phyloP scores from a whole-genome alignment of 2,113 vertebrate genomes.

The Catagonus wagneri region DNA sequence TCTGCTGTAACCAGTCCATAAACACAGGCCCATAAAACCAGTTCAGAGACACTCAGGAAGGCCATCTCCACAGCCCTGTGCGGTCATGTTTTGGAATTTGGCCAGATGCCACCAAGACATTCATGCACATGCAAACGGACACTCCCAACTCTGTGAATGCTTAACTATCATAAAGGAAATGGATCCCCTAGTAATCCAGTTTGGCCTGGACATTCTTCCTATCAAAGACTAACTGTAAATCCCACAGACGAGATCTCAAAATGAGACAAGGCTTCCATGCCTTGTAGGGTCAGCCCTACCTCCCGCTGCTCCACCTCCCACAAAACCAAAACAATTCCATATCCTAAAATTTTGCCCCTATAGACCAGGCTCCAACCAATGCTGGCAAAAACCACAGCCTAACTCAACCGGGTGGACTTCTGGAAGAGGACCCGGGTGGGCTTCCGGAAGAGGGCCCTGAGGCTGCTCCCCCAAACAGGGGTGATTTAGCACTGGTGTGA shows the following conservation, averaged over 20 bases:
- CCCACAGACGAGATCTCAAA: not conserved
- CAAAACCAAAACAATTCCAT: not conserved
- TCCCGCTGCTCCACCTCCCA: not conserved
- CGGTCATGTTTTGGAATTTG: not conserved
- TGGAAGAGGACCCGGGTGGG: not conserved
- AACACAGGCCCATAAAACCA: not conserved
- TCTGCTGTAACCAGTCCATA: not conserved
- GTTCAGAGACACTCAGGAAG: not conserved
- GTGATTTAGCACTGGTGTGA: not conserved
- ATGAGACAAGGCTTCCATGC: not conserved
- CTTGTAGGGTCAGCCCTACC: fast-evolving
- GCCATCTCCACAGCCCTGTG: not conserved
- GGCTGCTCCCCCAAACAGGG: not conserved
- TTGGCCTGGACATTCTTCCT: not conserved
- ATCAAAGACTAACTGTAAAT: not conserved
- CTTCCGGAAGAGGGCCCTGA: not conserved
- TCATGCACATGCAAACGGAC: not conserved
- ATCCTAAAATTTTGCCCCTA: not conserved
- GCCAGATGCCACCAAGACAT: conserved; percentile 2
- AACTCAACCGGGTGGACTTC: no score
- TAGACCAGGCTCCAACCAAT: not conserved
- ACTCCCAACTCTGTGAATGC: not conserved
- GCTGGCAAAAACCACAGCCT: not conserved
- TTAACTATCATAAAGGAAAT: not conserved
- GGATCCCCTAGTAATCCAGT: not conserved